Evolutionary conservation across 2,888 invertebrate species (phyloP).

Genomic region (Laothoe populi): DNA sequence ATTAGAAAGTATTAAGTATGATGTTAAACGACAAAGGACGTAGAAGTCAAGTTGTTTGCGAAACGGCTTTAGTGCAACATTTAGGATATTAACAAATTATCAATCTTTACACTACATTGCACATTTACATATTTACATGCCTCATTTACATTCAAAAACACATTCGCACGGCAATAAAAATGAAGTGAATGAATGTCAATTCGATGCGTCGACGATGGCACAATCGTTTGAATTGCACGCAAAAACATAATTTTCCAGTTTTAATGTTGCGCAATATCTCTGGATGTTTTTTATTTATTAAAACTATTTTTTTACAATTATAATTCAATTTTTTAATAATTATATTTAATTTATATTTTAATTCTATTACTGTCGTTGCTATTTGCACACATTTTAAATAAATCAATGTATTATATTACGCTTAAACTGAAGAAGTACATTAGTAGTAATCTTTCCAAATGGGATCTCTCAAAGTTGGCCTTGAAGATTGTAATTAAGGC

Average conservation of each 20-base stretch:
- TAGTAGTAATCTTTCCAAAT: no score
- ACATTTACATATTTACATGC: no score
- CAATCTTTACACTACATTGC: conserved; percentile 29
- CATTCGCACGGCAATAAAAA: conserved; percentile 41
- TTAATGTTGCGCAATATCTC: conserved; percentile 34
- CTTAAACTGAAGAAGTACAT: no score
- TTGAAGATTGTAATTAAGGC: no score
- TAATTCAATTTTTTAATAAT: no score
- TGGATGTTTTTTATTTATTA: conserved; percentile 28
- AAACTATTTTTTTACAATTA: conserved; percentile 3
- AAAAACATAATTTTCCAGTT: conserved; percentile 22
- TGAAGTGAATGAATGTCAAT: conserved; percentile 2
- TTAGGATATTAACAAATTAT: neutral
- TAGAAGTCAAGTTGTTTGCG: no score
- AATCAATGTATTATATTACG: no score
- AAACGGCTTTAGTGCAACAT: no score
- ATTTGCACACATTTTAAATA: neutral
- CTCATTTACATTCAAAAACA: conserved; percentile 32
- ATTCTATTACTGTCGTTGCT: neutral
- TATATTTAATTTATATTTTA: no score
- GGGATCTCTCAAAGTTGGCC: no score
- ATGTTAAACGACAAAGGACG: no score
- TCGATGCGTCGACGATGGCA: neutral
- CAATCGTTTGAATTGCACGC: neutral
- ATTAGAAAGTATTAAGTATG: no score